These are phyloP conservation scores for Tortricodes alternella DNA, from an alignment of 2,888 invertebrate species.

Conservation along the genomic window DNA sequence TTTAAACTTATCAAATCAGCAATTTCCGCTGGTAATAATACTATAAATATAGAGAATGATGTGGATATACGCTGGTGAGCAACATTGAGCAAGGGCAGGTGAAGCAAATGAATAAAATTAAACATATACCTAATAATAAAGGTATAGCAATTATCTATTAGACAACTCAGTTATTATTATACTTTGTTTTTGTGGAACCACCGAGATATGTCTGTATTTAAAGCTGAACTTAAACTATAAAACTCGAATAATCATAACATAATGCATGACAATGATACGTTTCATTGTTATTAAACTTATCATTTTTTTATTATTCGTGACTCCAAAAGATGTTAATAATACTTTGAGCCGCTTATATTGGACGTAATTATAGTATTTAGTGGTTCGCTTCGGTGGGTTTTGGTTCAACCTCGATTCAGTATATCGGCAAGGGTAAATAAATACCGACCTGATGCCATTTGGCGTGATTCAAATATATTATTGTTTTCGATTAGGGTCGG, in stretches of 20 bases:
- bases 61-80: too few relatives aligned
- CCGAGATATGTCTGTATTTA: slow-evolving; percentile 27
- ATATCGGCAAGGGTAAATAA: slow-evolving; percentile 41
- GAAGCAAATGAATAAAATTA: too few relatives aligned
- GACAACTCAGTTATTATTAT: slow-evolving; percentile 11
- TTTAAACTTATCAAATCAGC: too few relatives aligned
- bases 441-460: slow-evolving; percentile 38
- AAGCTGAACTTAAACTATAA: slow-evolving; percentile 28
- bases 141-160: slow-evolving; percentile 11
- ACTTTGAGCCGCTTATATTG: slow-evolving; percentile 55
- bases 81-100: too few relatives aligned
- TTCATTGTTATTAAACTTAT: slow-evolving; percentile 57
- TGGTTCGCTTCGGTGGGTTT: slow-evolving; percentile 51
- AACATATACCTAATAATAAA: too few relatives aligned
- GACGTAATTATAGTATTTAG: slow-evolving; percentile 59
- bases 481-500: slow-evolving; percentile 33
- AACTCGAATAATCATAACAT: slow-evolving; percentile 33
- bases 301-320: slow-evolving; percentile 45
- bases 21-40: too few relatives aligned
- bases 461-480: slow-evolving; percentile 32
- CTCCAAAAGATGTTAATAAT: slow-evolving; percentile 56
- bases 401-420: slow-evolving; percentile 41
- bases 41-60: too few relatives aligned
- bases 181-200: slow-evolving; percentile 15
- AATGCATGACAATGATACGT: slow-evolving; percentile 42